Percentiles rank a stretch among this genome's conserved stretches.
phyloP scores from a whole-genome alignment of 2,888 invertebrate genomes.

The Pherbina coryleti region DNA sequence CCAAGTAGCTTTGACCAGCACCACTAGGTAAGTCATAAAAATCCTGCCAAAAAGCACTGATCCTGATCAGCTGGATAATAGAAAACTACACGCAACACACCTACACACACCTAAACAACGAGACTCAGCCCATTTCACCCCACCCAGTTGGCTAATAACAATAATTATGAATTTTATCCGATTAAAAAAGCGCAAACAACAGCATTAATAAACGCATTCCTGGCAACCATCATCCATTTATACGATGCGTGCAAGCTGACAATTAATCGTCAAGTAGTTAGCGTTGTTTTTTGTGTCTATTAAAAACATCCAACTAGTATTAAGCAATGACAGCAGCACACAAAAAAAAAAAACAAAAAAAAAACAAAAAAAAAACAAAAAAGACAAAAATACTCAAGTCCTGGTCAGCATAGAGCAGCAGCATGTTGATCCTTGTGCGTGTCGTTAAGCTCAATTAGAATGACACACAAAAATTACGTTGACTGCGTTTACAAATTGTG shows the following conservation, averaged over 20 bases:
- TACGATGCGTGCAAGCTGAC: slow-evolving; percentile 63
- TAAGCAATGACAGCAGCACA: neutral
- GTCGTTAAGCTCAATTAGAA: slow-evolving; percentile 56
- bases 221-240: slow-evolving; percentile 42
- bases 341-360: neutral
- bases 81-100: slow-evolving; percentile 63
- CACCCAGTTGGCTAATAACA: slow-evolving; percentile 67
- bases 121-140: slow-evolving; percentile 35
- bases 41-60: slow-evolving; percentile 38
- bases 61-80: slow-evolving; percentile 59
- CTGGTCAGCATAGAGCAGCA: neutral
- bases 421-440: slow-evolving; percentile 44
- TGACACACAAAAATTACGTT: slow-evolving; percentile 46
- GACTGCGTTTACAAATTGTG: slow-evolving; percentile 27
- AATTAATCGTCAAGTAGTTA: slow-evolving; percentile 67
- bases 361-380: neutral
- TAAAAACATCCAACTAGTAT: neutral
- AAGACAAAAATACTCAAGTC: neutral
- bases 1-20: neutral
- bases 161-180: slow-evolving; percentile 70
- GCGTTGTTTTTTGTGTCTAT: neutral
- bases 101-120: neutral
- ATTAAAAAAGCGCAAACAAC: slow-evolving; percentile 57
- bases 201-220: slow-evolving; percentile 50
- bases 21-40: slow-evolving; percentile 37